These are phyloP conservation scores for Catocala sponsa DNA, from an alignment of 2,888 invertebrate species.

Conservation along the genomic window DNA sequence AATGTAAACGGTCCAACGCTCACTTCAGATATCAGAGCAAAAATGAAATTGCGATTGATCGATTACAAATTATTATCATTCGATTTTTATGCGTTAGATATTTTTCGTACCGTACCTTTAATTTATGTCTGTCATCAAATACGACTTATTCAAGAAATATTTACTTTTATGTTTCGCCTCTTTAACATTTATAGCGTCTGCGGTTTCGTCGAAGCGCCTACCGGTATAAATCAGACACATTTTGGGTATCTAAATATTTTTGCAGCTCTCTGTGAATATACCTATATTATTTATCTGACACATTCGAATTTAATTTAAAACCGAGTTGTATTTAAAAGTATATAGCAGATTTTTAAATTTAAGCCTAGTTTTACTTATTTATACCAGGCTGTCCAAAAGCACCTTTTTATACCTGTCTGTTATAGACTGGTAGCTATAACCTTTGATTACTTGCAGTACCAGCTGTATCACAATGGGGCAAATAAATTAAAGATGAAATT, in stretches of 20 bases:
- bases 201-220: conserved; percentile 2
- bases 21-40: neutral
- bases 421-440: no score
- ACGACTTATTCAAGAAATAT: conserved; percentile 14
- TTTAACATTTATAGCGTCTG: conserved; percentile 4
- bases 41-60: neutral
- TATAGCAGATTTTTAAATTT: no score
- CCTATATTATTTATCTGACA: neutral
- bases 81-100: conserved; percentile 1
- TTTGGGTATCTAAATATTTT: neutral
- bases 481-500: no score
- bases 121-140: conserved; percentile 14
- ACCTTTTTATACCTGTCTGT: no score
- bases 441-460: no score
- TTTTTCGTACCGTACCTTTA: neutral
- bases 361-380: no score
- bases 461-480: no score
- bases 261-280: neutral
- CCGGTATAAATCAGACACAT: neutral
- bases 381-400: no score
- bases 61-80: conserved; percentile 5
- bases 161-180: conserved; percentile 2
- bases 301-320: no score
- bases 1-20: no score
- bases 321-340: no score